These are phyloP conservation scores for Drosophila paulistorum DNA, from an alignment of 1,140 invertebrate genomes.

Conservation along the genomic window DNA sequence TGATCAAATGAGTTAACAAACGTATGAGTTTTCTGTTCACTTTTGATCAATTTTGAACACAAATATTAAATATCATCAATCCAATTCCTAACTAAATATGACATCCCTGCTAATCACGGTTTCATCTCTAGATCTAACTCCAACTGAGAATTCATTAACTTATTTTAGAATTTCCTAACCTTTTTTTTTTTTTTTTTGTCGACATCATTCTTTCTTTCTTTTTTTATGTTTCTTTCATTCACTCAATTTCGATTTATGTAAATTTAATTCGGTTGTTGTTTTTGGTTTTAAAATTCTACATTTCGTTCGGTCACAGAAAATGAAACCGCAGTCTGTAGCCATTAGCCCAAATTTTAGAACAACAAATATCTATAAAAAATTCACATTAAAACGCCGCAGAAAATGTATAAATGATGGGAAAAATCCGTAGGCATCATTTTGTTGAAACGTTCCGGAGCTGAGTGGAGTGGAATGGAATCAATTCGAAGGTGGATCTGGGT, in stretches of 20 bases:
- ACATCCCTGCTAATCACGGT: background rate
- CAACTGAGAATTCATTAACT: slow-evolving; percentile 38
- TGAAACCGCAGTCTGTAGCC: slow-evolving; percentile 51
- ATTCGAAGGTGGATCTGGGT: background rate
- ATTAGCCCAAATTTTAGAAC: slow-evolving; percentile 67
- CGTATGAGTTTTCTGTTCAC: too few species aligned
- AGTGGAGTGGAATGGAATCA: background rate
- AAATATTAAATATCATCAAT: too few species aligned
- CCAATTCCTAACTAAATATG: too few species aligned
- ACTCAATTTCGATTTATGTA: slow-evolving; percentile 22
- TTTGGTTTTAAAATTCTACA: slow-evolving; percentile 5
- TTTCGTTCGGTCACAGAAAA: slow-evolving; percentile 31
- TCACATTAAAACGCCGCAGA: slow-evolving; percentile 37
- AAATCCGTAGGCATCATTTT: slow-evolving; percentile 31
- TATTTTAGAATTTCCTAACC: slow-evolving; percentile 53
- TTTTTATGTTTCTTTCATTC: slow-evolving; percentile 2
- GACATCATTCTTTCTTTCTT: slow-evolving; percentile 34
- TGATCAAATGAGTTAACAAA: too few species aligned
- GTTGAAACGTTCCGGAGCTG: background rate
- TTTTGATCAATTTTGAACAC: too few species aligned
- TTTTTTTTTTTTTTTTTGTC: slow-evolving; percentile 51
- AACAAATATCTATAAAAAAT: slow-evolving; percentile 41
- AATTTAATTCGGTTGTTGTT: slow-evolving; percentile 32
- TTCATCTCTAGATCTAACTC: slow-evolving; percentile 1
- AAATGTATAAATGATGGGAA: slow-evolving; percentile 38